Percentiles rank a stretch among this genome's conserved stretches.
Conservation (phyloP, 2,888 invertebrate species). For the Eristalis pertinax region DNA sequence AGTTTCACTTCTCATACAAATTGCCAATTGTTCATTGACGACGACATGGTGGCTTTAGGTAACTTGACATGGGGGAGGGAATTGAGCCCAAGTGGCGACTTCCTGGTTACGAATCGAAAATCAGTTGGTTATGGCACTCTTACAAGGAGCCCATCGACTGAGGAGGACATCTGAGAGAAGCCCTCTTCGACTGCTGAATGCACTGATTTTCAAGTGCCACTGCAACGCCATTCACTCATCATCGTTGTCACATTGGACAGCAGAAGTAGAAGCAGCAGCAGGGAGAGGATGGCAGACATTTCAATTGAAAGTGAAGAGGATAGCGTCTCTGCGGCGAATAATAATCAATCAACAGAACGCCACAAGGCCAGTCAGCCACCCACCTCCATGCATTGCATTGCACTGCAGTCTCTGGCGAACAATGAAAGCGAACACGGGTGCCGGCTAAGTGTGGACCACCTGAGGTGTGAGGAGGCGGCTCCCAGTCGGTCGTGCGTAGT, state of each 20-base stretch:
- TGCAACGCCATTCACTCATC: constrained; percentile 46
- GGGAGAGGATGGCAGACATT: neutral
- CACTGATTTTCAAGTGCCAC: constrained; percentile 63
- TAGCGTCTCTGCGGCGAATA: neutral
- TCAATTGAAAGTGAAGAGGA: constrained; percentile 51
- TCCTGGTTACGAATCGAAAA: constrained; percentile 70
- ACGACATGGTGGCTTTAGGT: constrained; percentile 9
- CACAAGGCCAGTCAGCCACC: constrained; percentile 17
- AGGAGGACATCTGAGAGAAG: too few relatives aligned
- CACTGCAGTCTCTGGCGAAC: constrained; percentile 1
- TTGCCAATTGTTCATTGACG: constrained; percentile 69
- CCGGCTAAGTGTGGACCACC: constrained; percentile 33
- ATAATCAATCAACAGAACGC: constrained; percentile 22
- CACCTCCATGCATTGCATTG: neutral
- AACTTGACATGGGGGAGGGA: constrained; percentile 1
- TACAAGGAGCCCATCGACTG: constrained; percentile 47
- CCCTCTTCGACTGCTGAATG: constrained; percentile 50
- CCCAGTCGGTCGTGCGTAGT: constrained; percentile 6
- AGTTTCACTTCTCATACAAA: constrained; percentile 40
- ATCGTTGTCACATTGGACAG: constrained; percentile 52
- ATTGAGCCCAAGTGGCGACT: constrained; percentile 66
- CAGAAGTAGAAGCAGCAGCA: neutral
- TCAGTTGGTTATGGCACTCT: constrained; percentile 58
- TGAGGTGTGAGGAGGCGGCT: constrained; percentile 26
- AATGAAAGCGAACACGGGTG: constrained; percentile 18